Evolutionary conservation across 2,888 invertebrate genomes (phyloP).

Genomic region (Chrysolina americana): DNA sequence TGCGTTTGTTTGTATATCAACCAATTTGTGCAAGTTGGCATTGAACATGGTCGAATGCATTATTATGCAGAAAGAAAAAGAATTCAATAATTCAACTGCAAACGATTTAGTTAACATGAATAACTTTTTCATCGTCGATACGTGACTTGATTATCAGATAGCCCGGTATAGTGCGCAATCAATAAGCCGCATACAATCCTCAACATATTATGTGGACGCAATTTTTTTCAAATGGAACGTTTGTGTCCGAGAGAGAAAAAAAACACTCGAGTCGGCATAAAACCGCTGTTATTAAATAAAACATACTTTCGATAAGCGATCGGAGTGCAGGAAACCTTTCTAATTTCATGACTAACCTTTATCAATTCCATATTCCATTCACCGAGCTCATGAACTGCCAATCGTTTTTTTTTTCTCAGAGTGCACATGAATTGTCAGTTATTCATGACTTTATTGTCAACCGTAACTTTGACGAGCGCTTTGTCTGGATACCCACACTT

Average conservation of each 20-base stretch:
- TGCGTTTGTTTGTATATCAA: background rate
- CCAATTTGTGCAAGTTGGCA: conserved; percentile 10
- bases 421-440: conserved; percentile 35
- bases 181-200: conserved; percentile 12
- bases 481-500: conserved; percentile 1
- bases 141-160: conserved; percentile 15
- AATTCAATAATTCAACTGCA: conserved; percentile 3
- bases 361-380: conserved; percentile 35
- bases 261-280: background rate
- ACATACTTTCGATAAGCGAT: conserved; percentile 31
- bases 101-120: conserved; percentile 21
- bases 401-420: conserved; percentile 28
- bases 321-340: conserved; percentile 34
- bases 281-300: conserved; percentile 25
- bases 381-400: conserved; percentile 39
- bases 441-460: conserved; percentile 40
- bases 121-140: conserved; percentile 9
- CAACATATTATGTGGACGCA: background rate
- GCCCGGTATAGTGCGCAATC: background rate
- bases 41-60: conserved; percentile 12
- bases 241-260: background rate
- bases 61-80: background rate
- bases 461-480: conserved; percentile 25
- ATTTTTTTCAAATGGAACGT: background rate
- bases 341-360: conserved; percentile 42